phyloP scores from a whole-genome alignment of 2,888 invertebrate species.

The Sphaerophoria taeniata region DNA sequence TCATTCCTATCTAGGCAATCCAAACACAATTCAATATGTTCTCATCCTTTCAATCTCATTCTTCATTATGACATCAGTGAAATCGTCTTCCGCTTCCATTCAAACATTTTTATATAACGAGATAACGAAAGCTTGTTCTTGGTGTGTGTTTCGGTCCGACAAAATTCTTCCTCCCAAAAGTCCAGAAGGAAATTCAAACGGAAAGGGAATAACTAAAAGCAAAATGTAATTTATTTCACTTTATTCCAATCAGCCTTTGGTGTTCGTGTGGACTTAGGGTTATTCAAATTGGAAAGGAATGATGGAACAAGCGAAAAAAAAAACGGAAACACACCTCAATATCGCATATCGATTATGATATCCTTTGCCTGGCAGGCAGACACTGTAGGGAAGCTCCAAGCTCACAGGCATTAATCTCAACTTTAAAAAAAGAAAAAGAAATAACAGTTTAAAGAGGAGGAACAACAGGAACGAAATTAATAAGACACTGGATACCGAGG shows the following conservation, averaged over 20 bases:
- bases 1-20: constrained; percentile 49
- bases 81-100: constrained; percentile 12
- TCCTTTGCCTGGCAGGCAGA: constrained; percentile 35
- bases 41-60: constrained; percentile 52
- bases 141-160: constrained; percentile 28
- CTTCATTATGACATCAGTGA: constrained; percentile 51
- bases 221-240: constrained; percentile 64
- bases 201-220: constrained; percentile 30
- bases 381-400: constrained; percentile 22
- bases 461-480: constrained; percentile 15
- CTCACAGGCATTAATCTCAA: constrained; percentile 42
- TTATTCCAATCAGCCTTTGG: constrained; percentile 54
- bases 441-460: neutral
- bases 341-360: constrained; percentile 54
- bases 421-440: constrained; percentile 12
- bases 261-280: constrained; percentile 48
- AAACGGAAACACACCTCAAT: constrained; percentile 71
- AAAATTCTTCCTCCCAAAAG: constrained; percentile 42
- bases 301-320: constrained; percentile 6
- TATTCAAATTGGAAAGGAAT: constrained; percentile 53
- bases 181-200: constrained; percentile 1
- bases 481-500: constrained; percentile 32
- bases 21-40: constrained; percentile 60
- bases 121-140: neutral
- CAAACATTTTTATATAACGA: too few relatives aligned